A percentile compares a stretch with the other conserved stretches of the same genome.
These are phyloP conservation scores for Ancistrus triradiatus DNA, from an alignment of 2,113 vertebrate species.

Conservation along the genomic window DNA sequence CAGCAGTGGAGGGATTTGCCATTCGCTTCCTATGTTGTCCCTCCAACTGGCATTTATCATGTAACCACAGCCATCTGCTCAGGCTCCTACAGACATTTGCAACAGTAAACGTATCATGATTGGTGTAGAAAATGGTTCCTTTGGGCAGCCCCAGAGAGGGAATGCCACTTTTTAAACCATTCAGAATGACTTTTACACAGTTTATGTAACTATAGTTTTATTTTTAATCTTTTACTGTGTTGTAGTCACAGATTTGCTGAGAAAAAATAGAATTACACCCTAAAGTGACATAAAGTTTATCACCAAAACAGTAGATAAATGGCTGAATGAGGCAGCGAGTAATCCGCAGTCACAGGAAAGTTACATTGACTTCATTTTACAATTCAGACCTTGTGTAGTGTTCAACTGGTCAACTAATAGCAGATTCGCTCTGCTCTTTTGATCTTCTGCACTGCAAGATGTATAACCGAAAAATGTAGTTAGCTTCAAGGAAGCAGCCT, in stretches of 20 bases:
- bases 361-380: too few relatives aligned
- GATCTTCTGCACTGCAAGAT: too few relatives aligned
- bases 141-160: conserved; percentile 42
- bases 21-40: conserved; percentile 61
- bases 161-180: conserved; percentile 25
- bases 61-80: conserved; percentile 58
- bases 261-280: too few relatives aligned
- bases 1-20: conserved; percentile 49
- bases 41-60: conserved; percentile 66
- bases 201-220: conserved; percentile 12
- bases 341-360: too few relatives aligned
- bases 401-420: too few relatives aligned
- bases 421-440: too few relatives aligned
- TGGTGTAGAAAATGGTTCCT: conserved; percentile 56
- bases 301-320: conserved; percentile 2
- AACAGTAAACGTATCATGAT: conserved; percentile 66
- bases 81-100: conserved; percentile 51
- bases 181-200: conserved; percentile 35
- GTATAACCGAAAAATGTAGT: too few relatives aligned
- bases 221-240: too few relatives aligned
- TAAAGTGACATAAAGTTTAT: too few relatives aligned
- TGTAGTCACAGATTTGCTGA: conserved; percentile 19
- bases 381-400: too few relatives aligned
- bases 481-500: too few relatives aligned
- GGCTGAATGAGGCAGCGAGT: conserved; percentile 18